Percentiles rank a stretch among this genome's conserved stretches.
Conservation (phyloP, 2,797 vertebrate species). For the Brachyalestes nurse region DNA sequence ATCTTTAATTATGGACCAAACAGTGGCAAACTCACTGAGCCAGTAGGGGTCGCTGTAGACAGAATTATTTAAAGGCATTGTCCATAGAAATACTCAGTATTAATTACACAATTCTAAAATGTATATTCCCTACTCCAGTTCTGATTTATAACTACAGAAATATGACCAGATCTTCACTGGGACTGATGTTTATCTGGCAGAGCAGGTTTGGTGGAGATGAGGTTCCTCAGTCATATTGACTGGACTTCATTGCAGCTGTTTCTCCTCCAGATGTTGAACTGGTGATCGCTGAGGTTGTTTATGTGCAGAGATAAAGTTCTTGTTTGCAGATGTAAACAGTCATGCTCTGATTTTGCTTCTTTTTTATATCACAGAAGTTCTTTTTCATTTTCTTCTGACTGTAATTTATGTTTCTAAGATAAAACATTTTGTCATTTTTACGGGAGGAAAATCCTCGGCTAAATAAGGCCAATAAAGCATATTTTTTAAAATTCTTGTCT, state of each 20-base stretch:
- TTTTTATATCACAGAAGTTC: constrained; percentile 65
- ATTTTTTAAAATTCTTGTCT: constrained; percentile 30
- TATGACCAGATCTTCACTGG: constrained; percentile 4
- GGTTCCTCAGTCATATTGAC: constrained; percentile 82
- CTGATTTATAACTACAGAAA: constrained; percentile 23
- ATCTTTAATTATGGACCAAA: constrained; percentile 66
- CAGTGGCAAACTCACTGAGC: constrained; percentile 27
- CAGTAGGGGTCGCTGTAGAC: constrained; percentile 48
- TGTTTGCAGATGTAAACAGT: constrained; percentile 33
- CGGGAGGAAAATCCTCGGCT: constrained; percentile 60
- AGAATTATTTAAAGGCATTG: constrained; percentile 60
- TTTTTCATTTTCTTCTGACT: constrained; percentile 69
- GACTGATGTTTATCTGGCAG: constrained; percentile 20
- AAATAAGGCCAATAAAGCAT: constrained; percentile 74
- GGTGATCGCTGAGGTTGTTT: constrained; percentile 61
- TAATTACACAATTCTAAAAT: constrained; percentile 44
- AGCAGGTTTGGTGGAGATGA: too few species aligned
- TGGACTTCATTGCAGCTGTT: constrained; percentile 58
- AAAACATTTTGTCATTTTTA: constrained; percentile 42
- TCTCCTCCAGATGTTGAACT: constrained; percentile 35
- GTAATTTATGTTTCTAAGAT: constrained; percentile 80
- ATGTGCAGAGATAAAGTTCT: constrained; percentile 48
- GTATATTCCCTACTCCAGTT: not conserved
- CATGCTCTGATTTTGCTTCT: constrained; percentile 73
- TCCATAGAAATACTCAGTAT: constrained; percentile 59